These are phyloP conservation scores for Siniperca chuatsi DNA, from an alignment of 2,113 vertebrate genomes.

Conservation along the genomic window DNA sequence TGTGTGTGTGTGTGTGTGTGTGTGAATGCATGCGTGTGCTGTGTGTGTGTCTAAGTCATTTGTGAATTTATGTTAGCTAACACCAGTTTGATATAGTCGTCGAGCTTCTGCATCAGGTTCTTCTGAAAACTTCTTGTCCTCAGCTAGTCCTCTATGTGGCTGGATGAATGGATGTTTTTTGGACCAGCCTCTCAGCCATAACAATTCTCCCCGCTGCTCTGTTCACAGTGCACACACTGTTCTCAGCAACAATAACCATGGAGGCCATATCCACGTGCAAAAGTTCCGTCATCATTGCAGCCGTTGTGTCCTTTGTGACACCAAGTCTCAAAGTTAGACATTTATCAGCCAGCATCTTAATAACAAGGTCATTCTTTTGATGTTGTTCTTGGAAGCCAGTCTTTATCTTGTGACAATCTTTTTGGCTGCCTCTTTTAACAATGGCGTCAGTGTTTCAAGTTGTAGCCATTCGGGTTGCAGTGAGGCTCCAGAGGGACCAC, in stretches of 20 bases:
- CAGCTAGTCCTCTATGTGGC: background rate
- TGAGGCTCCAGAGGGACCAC: background rate
- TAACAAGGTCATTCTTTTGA: background rate
- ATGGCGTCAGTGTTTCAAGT: slow-evolving; percentile 30
- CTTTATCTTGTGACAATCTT: background rate
- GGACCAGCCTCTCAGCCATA: background rate
- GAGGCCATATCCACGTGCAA: background rate
- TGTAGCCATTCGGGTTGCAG: background rate
- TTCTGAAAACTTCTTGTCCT: background rate
- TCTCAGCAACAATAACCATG: background rate
- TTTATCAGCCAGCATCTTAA: background rate
- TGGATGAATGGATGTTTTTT: background rate
- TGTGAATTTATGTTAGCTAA: background rate
- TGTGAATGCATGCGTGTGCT: too few species aligned
- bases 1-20: too few species aligned
- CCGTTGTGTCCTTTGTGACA: background rate
- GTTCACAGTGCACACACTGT: slow-evolving; percentile 27
- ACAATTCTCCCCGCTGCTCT: background rate
- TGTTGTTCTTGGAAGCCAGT: background rate
- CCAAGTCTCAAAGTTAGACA: background rate
- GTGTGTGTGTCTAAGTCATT: too few species aligned
- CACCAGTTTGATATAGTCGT: background rate
- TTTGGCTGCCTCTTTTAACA: slow-evolving; percentile 10
- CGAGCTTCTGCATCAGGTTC: background rate
- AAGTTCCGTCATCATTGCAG: background rate